Evolutionary conservation across 2,113 vertebrate genomes (phyloP).

Genomic region (Vidua chalybeata): DNA sequence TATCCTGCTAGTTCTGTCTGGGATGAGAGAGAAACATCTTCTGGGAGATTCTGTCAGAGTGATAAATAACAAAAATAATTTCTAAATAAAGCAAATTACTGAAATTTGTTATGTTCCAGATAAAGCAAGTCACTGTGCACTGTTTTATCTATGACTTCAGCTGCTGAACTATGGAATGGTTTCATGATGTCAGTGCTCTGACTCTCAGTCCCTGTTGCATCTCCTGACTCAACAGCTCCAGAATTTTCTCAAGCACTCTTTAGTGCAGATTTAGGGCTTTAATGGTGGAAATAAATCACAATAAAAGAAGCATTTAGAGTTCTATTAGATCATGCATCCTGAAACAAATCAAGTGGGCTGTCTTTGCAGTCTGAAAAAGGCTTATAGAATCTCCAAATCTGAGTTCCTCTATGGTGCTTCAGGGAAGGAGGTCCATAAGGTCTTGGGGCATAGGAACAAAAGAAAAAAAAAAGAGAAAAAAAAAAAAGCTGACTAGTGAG

Average conservation of each 20-base stretch:
- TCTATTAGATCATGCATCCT: not conserved
- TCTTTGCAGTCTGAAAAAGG: not conserved
- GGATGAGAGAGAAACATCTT: not conserved
- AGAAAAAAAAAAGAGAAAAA: constrained; percentile 3
- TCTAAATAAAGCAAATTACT: not conserved
- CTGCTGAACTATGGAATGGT: not conserved
- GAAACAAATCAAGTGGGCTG: not conserved
- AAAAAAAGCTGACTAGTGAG: not conserved
- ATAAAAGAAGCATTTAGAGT: not conserved
- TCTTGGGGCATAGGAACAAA: not conserved
- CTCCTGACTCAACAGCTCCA: constrained; percentile 2
- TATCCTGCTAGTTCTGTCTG: not conserved
- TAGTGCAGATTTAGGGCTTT: constrained; percentile 5
- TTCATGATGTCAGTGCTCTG: not conserved
- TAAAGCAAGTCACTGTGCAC: not conserved
- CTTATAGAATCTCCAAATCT: not conserved
- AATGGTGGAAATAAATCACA: constrained; percentile 14
- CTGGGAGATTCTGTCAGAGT: not conserved
- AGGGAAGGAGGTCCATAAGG: not conserved
- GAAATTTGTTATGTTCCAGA: not conserved
- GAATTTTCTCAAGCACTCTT: not conserved
- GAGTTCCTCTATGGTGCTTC: not conserved
- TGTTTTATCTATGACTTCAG: constrained; percentile 14
- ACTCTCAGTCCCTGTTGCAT: not conserved
- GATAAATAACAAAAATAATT: constrained; percentile 11